Evolutionary conservation across 2,888 invertebrate genomes (phyloP).

Genomic region (Drosophila macrospina): DNA sequence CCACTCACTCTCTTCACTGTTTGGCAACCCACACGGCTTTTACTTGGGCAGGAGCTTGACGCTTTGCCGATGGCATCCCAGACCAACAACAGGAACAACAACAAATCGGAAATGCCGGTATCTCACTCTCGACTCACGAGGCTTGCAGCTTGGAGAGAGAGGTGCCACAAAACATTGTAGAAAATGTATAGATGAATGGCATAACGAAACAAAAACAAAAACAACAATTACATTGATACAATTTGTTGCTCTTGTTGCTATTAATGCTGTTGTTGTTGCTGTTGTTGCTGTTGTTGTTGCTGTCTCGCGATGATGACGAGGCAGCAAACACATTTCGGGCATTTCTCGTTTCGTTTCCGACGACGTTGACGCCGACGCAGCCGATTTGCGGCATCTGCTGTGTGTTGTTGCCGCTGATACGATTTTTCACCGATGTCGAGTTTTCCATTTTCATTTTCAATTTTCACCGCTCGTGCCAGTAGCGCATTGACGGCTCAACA

Average conservation of each 20-base stretch:
- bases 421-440: constrained; percentile 71
- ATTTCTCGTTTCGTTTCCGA: constrained; percentile 59
- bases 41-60: constrained; percentile 32
- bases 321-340: constrained; percentile 65
- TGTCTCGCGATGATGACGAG: constrained; percentile 46
- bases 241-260: constrained; percentile 26
- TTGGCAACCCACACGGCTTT: constrained; percentile 45
- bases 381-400: constrained; percentile 63
- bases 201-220: constrained; percentile 48
- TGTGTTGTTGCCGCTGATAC: constrained; percentile 42
- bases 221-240: constrained; percentile 52
- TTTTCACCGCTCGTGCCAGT: constrained; percentile 83
- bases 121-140: constrained; percentile 30
- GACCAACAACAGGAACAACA: constrained; percentile 27
- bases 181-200: constrained; percentile 34
- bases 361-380: constrained; percentile 69
- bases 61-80: constrained; percentile 18
- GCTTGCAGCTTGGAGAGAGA: constrained; percentile 28
- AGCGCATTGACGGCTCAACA: constrained; percentile 83
- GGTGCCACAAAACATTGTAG: constrained; percentile 30
- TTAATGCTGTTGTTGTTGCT: constrained; percentile 9
- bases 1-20: neutral
- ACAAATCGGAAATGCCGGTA: constrained; percentile 66
- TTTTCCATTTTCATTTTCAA: constrained; percentile 81
- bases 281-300: constrained; percentile 11